Conservation (phyloP, 2,113 vertebrate species). For the Nothocercus nigrocapillus region DNA sequence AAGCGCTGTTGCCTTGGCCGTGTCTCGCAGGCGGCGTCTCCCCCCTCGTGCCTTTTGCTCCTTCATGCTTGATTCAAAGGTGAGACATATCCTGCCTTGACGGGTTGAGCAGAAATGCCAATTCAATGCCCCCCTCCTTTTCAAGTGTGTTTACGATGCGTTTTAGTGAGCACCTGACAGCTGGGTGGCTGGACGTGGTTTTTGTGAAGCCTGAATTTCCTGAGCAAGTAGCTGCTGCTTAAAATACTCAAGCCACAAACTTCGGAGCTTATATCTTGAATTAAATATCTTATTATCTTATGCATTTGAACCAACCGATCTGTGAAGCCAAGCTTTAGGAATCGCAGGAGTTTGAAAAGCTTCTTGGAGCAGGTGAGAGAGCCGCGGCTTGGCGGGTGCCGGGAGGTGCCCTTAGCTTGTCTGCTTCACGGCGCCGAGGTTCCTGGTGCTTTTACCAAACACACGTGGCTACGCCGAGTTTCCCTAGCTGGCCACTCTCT, state of each 20-base stretch:
- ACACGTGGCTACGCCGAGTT: background rate
- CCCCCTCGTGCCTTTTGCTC: background rate
- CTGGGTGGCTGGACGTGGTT: background rate
- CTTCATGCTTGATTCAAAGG: background rate
- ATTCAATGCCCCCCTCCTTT: background rate
- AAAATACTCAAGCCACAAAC: background rate
- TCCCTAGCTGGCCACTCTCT: background rate
- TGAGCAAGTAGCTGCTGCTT: background rate
- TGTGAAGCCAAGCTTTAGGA: background rate
- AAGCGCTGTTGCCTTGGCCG: background rate
- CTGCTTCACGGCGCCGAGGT: background rate
- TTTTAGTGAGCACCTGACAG: background rate
- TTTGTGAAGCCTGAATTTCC: background rate
- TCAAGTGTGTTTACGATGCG: background rate
- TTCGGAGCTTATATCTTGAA: background rate
- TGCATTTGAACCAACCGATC: accelerated
- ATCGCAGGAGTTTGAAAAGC: accelerated
- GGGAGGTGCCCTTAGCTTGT: accelerated
- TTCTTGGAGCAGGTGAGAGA: background rate
- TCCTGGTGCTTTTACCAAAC: accelerated
- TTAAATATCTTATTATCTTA: background rate
- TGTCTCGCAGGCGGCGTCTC: background rate
- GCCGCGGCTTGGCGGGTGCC: background rate
- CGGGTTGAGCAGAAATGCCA: background rate
- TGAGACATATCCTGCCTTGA: background rate